Base-by-base conservation (phyloP, 2,797 vertebrate species). In the Hoplostethus mediterraneus region DNA sequence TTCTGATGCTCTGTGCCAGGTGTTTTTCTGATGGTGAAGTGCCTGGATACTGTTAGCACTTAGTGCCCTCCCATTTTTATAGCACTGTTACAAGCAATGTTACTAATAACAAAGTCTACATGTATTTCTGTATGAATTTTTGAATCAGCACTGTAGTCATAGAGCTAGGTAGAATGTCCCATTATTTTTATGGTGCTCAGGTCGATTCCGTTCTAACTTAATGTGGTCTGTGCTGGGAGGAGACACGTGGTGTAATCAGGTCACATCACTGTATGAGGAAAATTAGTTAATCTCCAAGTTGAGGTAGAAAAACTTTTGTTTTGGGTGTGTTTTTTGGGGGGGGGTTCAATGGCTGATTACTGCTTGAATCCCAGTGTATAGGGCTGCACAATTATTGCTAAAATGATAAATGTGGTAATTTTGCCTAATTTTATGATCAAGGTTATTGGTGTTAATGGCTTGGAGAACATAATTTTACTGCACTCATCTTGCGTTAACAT, bases 181-280 rank as follows among this genome's bases (percentile, higher is more conserved):
- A 67, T 87, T 72, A 75, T 87, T 90, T 88, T 72, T 74, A 85
- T 80, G 83, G 86, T 91, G 90, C 92, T 92, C 92, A 90, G 91
- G 88, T 87, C 61, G 14, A 83, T 75, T 84, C 66, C 57, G 65
- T 59, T 81, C 78, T 56, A 77, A 79, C 21, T 80, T 66, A 31
- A 74, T 63, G 76, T 89, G 78, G 70, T 88, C 71, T 64, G 71
- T 83, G 79, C 76, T 80, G 76, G 73, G 79, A 83, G 82, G 80
- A 83, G 70, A 75, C 53, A 38, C 61, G 2, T 38, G 66, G 81
- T 87, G 84, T 65, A 69, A 79, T 83, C 89, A 75, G 88, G 85
- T 85, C 48, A 67, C 74, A 60, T 86, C 83, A 61, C 87, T 79
- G 87, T 81, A 91, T 86, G 84, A 86, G 64, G 86, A 88, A 86